Base-by-base conservation (phyloP, 1,140 invertebrate genomes). In the Physella acuta region DNA sequence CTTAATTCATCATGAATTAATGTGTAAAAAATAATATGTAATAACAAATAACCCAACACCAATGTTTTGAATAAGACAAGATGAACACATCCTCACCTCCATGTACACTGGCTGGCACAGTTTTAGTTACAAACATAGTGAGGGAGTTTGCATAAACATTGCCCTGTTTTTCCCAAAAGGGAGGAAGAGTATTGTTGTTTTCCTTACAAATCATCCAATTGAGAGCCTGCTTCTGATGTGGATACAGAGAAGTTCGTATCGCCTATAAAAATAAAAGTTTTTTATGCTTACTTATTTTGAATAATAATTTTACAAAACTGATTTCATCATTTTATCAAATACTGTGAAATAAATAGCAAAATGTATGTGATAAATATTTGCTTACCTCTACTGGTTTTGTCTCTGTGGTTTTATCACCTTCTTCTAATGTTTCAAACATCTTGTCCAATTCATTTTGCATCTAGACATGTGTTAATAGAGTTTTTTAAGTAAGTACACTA, bases 141-240 rank as follows among this genome's bases (percentile, higher is more conserved):
- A 78, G 44, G 0, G 73, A 69, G 56, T 76, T 78, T 24, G 68
- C 71, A 62, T 68, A 78, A 24, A 24, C 31, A 8, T 65, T 59
- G 28, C 67, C 65, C 31, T 30, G 44, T 44, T 76, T 59, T 31
- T 75, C 73, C 76, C 76, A 78, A 53, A 78, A 78, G 11, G 76
- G 76, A 16, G 76, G 76, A 4, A 78, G 62, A 8, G 56, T 59
- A 3, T 62, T 58, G 0, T 65, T 71, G 52, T 72, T 86, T 84
- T 97, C 94, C 51, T 94, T 86, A 92, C 93, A 95, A 2, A 89
- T 73, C 72, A 97, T 86, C 94, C 94, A 97, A n/a, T 90, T 88
- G 0, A 97, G 84, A 1, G 92, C 94, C 76, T 92, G 89, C 73
- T 89, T 88, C 81, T 97, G 95, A 86, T 97, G 94, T 3, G 87